Evolutionary conservation across 2,888 invertebrate species (phyloP).

Genomic region (Oscheius sp.): DNA sequence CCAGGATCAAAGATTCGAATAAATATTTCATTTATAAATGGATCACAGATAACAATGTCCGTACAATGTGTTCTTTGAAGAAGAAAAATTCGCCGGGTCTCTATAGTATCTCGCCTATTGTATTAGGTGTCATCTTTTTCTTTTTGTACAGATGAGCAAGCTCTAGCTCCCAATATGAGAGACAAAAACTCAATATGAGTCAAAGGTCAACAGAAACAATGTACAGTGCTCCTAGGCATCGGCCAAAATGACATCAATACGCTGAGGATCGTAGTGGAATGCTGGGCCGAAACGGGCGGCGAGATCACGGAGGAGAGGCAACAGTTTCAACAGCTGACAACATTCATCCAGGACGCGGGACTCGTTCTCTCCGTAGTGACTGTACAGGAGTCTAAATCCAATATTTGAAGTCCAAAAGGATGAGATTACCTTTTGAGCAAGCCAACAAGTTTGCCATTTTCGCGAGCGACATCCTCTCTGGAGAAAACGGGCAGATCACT

Average conservation of each 20-base stretch:
- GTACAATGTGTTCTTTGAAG: slow-evolving; percentile 2
- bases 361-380: slow-evolving; percentile 24
- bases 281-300: slow-evolving; percentile 31
- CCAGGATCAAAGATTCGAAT: neutral
- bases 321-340: slow-evolving; percentile 21
- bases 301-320: slow-evolving; percentile 27
- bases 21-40: slow-evolving; percentile 5
- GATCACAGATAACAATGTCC: slow-evolving; percentile 27
- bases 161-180: slow-evolving; percentile 12
- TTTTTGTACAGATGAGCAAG: slow-evolving; percentile 9
- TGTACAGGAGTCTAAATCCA: slow-evolving; percentile 11
- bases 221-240: slow-evolving; percentile 5
- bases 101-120: neutral
- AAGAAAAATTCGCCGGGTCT: neutral
- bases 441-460: slow-evolving; percentile 15
- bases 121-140: neutral
- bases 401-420: neutral
- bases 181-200: slow-evolving; percentile 24
- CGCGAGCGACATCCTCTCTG: slow-evolving; percentile 18
- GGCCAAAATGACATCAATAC: slow-evolving; percentile 8
- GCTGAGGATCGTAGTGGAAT: slow-evolving; percentile 27
- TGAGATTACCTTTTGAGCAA: slow-evolving; percentile 23
- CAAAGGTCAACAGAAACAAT: neutral
- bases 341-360: slow-evolving; percentile 20
- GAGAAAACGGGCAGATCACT: slow-evolving; percentile 75